Evolutionary conservation across 2,888 invertebrate species (phyloP), one percentile per base, ranked within the genome.

Genomic region (Cetonia aurata): DNA sequence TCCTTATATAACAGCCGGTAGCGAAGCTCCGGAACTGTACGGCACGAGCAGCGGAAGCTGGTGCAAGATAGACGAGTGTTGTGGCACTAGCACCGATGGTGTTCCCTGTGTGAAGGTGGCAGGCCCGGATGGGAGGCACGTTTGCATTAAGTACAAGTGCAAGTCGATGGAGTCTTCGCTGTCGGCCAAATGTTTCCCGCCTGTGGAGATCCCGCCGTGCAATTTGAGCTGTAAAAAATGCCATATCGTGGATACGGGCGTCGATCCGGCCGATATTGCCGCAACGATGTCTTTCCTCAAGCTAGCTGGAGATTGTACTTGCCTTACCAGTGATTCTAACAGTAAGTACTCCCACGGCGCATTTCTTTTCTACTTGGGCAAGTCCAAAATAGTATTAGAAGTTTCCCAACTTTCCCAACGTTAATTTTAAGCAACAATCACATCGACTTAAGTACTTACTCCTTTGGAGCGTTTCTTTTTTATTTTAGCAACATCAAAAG

Each of bases 141-240:
- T 60, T 6, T 68, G 57, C 37, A 46, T 68, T 13, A 62, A 71
- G 42, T 65, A 67, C 31, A 57, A 48, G 25, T 66, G 50, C 15
- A 57, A 48, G 25, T 60, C 65, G 9, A 56, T 52, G 10, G 13
- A 44, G 12, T 57, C 56, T 8, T 59, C 55, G 12, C 33, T 71
- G 9, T 65, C 71, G 3, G 41, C 71, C 0, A 67, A 69, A 41
- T 44, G 50, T 65, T 71, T 71, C 42, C 71, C 71, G 15, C 62
- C 71, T 3, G 69, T 71, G n/a, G 67, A 71, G 15, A 62, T 71
- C 31, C 68, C 71, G 17, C 69, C 69, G n/a, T 67, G 67, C 25
- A 48, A 67, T 37, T 15, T 33, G 8, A 44, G 33, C 12, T 57
- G 56, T 10, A 56, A 33, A 13, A 48, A 55, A 17, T 67, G 48